phyloP scores from a whole-genome alignment of 2,113 vertebrate species.

The Vulpes ferrilata region DNA sequence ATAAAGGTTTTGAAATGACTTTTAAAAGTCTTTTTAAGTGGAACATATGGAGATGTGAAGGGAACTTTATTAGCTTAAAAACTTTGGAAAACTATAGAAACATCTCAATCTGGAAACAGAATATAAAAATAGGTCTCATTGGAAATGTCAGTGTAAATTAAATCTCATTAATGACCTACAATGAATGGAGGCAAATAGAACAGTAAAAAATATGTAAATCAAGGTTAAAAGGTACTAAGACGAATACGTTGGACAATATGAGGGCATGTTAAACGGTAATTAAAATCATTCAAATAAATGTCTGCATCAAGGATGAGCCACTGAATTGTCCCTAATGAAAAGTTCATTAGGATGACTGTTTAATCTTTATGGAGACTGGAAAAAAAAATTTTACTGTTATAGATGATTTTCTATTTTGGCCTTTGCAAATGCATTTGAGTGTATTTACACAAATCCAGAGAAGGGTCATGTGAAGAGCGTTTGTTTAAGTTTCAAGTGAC shows the following conservation, averaged over 20 bases:
- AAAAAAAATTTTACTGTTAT: background rate
- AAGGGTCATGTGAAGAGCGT: background rate
- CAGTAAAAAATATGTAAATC: constrained; percentile 59
- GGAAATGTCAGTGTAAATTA: constrained; percentile 22
- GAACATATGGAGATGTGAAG: constrained; percentile 31
- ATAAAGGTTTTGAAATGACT: constrained; percentile 46
- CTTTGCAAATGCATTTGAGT: background rate
- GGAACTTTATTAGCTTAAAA: background rate
- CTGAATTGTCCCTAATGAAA: constrained; percentile 20
- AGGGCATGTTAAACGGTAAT: constrained; percentile 62
- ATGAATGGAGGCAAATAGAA: constrained; percentile 32
- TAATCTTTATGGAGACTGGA: background rate
- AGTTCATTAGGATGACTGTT: constrained; percentile 20
- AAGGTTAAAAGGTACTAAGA: constrained; percentile 59
- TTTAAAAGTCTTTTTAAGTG: constrained; percentile 40
- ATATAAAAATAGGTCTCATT: constrained; percentile 42
- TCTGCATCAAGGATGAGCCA: constrained; percentile 35
- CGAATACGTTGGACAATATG: constrained; percentile 44
- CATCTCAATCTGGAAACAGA: constrained; percentile 22
- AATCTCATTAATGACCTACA: constrained; percentile 56
- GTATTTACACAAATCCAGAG: constrained; percentile 12
- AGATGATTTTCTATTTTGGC: background rate
- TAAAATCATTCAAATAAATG: constrained; percentile 65
- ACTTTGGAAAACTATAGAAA: constrained; percentile 30
- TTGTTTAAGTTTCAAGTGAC: constrained; percentile 34